phyloP scores from a whole-genome alignment of 1,140 invertebrate species.

The Cyphomyrmex costatus region DNA sequence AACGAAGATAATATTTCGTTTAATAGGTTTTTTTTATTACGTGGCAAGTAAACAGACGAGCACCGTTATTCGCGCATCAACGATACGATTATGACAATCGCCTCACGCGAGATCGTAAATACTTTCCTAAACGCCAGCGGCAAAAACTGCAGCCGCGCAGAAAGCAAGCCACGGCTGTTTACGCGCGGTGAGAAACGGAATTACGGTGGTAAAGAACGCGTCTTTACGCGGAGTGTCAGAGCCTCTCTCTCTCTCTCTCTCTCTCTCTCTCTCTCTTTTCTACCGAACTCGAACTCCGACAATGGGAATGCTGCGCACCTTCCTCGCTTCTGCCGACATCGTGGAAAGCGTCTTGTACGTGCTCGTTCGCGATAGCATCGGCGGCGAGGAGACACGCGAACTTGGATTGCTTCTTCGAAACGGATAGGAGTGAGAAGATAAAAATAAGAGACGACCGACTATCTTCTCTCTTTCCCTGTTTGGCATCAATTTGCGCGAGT shows the following conservation, averaged over 20 bases:
- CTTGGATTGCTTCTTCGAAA: constrained; percentile 37
- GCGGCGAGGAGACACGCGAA: constrained; percentile 47
- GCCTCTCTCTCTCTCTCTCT: neutral
- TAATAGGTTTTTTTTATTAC: neutral
- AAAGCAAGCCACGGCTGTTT: constrained; percentile 45
- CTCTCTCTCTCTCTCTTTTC: too few species aligned
- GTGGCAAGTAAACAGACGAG: neutral
- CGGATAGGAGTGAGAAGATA: neutral
- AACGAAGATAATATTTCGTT: neutral
- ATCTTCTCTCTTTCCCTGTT: neutral
- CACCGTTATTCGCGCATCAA: constrained; percentile 20
- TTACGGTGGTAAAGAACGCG: constrained; percentile 51
- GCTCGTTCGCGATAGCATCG: constrained; percentile 41
- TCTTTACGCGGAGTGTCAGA: constrained; percentile 19
- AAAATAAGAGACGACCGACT: neutral
- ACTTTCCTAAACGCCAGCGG: constrained; percentile 37
- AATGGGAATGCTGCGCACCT: constrained; percentile 45
- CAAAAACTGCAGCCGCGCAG: constrained; percentile 33
- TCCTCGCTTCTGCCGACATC: constrained; percentile 13
- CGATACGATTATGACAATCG: constrained; percentile 49
- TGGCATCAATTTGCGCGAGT: constrained; percentile 2
- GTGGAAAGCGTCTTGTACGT: constrained; percentile 29
- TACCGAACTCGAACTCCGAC: constrained; percentile 11
- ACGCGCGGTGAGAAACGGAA: constrained; percentile 49
- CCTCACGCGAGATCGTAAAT: constrained; percentile 58